Evolutionary conservation across 2,797 vertebrate species (phyloP).

Genomic region (Aselliscus stoliczkanus): DNA sequence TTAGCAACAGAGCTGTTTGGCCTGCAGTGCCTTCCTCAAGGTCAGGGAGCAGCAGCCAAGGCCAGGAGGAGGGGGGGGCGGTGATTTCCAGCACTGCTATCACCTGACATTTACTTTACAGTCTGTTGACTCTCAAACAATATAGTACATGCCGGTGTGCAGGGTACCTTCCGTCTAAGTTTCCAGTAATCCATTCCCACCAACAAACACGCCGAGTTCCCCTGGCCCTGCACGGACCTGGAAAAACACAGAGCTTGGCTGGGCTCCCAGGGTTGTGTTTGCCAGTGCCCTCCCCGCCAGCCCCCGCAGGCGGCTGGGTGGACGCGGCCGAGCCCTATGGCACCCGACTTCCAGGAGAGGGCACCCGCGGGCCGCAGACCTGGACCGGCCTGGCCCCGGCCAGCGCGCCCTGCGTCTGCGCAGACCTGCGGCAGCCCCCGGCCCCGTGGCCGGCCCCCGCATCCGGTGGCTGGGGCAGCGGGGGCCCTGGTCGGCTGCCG

Average conservation of each 20-base stretch:
- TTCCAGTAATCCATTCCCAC: constrained; percentile 35
- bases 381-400: accelerated
- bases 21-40: neutral
- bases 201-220: constrained; percentile 6
- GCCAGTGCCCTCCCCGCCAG: neutral
- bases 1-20: neutral
- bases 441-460: accelerated
- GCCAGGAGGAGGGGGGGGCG: neutral
- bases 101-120: constrained; percentile 28
- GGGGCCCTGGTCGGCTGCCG: accelerated
- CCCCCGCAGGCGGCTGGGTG: accelerated
- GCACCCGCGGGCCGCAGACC: constrained; percentile 1
- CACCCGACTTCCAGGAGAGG: constrained; percentile 1
- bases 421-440: neutral
- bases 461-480: neutral
- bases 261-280: neutral
- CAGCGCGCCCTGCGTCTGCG: neutral
- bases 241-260: constrained; percentile 66
- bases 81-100: neutral
- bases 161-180: constrained; percentile 35
- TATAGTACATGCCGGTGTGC: constrained; percentile 7
- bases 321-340: neutral
- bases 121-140: constrained; percentile 45
- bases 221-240: constrained; percentile 39
- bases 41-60: neutral